phyloP scores from a whole-genome alignment of 2,797 vertebrate species.

The Dicrostonyx torquatus region DNA sequence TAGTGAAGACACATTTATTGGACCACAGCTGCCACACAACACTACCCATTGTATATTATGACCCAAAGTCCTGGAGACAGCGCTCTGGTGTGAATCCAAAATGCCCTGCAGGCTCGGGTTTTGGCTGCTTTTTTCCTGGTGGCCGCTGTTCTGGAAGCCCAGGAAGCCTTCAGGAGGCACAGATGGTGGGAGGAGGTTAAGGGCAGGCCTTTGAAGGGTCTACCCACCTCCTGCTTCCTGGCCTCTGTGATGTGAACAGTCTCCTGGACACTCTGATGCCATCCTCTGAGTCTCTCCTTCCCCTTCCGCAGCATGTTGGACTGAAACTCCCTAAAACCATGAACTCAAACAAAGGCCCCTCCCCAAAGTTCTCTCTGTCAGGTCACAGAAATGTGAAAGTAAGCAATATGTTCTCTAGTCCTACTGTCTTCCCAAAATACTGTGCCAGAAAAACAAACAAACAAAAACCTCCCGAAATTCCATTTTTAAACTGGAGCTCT shows the following conservation, averaged over 20 bases:
- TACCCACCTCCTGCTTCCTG: background rate
- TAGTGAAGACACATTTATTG: background rate
- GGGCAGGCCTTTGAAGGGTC: background rate
- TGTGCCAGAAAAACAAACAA: background rate
- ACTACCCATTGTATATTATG: background rate
- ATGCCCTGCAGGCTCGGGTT: background rate
- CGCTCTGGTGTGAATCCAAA: background rate
- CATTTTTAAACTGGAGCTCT: background rate
- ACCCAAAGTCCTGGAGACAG: background rate
- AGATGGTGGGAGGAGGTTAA: background rate
- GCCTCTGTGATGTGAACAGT: background rate
- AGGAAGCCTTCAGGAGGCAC: too few relatives aligned
- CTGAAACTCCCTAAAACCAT: background rate
- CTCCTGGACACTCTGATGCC: background rate
- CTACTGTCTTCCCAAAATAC: background rate
- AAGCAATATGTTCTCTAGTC: background rate
- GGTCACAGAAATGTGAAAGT: background rate
- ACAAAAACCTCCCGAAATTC: conserved; percentile 10
- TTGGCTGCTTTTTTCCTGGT: background rate
- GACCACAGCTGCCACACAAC: background rate
- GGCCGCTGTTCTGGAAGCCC: background rate
- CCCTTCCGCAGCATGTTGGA: background rate
- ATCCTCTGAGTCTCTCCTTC: too few relatives aligned
- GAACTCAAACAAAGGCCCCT: background rate
- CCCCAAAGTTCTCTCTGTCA: background rate